Base-by-base conservation (phyloP, 2,113 vertebrate genomes). In the Hippopotamus amphibius region DNA sequence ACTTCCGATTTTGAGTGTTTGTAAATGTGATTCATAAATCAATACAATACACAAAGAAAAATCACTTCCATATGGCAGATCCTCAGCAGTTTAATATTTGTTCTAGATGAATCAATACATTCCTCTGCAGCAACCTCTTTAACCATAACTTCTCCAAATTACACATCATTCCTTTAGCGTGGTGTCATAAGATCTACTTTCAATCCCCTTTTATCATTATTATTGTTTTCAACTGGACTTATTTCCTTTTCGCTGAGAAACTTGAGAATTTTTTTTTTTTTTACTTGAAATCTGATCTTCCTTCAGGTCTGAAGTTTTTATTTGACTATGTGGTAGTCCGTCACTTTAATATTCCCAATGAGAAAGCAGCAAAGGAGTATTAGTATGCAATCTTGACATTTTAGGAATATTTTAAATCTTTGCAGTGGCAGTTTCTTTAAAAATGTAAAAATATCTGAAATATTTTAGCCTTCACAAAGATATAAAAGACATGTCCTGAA, bases 381-480 rank as follows among this genome's bases (percentile, higher is more conserved):
- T 28, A 41, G 71, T 66, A 65, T 74, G 77, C 30, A 57, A 80
- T 48, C 77, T 74, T 81, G 81, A n/a, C 88, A 86, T 86, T 96
- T 86, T 26, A 92, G 55, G 69, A 96, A 93, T 96, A 94, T 68
- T 96, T 96, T 92, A 97, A 88, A 95, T 96, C 90, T 82, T 77
- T 89, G 17, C 48, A 74, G 72, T 86, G 66, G 84, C 91, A 83
- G 37, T 96, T 95, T 95, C 95, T 97, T 97, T 91, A 92, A 95
- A 94, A 97, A 97, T 77, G 94, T 88, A 95, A 90, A 96, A 94
- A 72, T 55, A 79, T 46, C 71, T 95, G 88, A 96, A 97, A 93
- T 89, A 98, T 93, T 96, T 96, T 89, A 95, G 66, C 30, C 86
- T 95, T 81, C 57, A 80, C 66, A 91, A 96, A 92, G 22, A 83